Evolutionary conservation across 1,140 invertebrate species (phyloP).

Genomic region (Anastatus disparis): DNA sequence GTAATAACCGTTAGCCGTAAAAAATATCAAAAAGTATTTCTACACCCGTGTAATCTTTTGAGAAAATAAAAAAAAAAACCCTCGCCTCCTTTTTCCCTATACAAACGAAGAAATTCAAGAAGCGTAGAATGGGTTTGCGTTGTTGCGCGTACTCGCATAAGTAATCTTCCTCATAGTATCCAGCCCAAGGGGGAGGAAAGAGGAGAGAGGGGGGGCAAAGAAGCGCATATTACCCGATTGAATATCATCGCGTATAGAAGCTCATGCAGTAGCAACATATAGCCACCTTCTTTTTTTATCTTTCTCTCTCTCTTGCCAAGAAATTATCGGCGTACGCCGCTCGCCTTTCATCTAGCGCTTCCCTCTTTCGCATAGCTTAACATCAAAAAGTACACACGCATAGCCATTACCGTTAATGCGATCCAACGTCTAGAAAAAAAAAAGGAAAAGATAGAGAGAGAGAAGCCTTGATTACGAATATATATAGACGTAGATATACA

Average conservation of each 20-base stretch:
- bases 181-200: too few species aligned
- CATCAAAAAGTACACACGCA: constrained; percentile 38
- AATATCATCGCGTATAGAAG: constrained; percentile 4
- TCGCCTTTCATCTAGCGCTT: constrained; percentile 43
- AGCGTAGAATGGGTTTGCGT: neutral
- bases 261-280: neutral
- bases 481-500: too few species aligned
- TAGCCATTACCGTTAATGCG: constrained; percentile 59
- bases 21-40: too few species aligned
- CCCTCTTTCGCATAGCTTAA: too few species aligned
- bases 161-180: constrained; percentile 11
- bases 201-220: too few species aligned
- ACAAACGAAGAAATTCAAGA: neutral
- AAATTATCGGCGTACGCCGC: constrained; percentile 28
- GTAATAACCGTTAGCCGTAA: too few species aligned
- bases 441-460: too few species aligned
- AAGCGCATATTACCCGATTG: constrained; percentile 17
- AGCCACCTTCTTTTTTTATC: too few species aligned
- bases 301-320: too few species aligned
- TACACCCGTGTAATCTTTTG: too few species aligned
- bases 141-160: neutral
- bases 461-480: constrained; percentile 50
- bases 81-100: too few species aligned
- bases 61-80: too few species aligned
- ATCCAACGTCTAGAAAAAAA: constrained; percentile 39